These are phyloP conservation scores for Drosophila asahinai DNA, from an alignment of 1,140 invertebrate species.

Conservation along the genomic window DNA sequence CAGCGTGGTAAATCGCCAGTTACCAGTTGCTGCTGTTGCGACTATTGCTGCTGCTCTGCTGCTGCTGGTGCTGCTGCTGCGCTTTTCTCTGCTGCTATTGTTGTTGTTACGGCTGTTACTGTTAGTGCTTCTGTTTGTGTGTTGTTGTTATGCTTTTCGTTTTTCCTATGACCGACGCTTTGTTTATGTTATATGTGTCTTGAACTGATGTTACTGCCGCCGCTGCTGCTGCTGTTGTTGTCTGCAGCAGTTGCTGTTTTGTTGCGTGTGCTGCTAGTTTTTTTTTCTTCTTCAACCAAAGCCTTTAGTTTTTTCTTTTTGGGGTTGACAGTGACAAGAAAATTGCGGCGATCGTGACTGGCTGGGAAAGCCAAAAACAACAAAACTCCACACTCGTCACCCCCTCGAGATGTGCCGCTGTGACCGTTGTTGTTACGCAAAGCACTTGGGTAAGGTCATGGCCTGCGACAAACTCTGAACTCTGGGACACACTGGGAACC, in stretches of 20 bases:
- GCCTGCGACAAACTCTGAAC: conserved; percentile 15
- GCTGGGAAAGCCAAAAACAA: conserved; percentile 77
- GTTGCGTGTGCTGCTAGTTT: conserved; percentile 26
- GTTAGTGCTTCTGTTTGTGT: conserved; percentile 31
- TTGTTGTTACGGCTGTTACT: conserved; percentile 25
- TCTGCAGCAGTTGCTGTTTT: conserved; percentile 32
- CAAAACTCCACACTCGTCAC: conserved; percentile 26
- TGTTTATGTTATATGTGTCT: conserved; percentile 68
- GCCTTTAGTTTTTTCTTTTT: conserved; percentile 9
- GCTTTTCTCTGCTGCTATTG: neutral
- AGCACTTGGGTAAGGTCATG: conserved; percentile 68
- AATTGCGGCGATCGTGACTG: conserved; percentile 78
- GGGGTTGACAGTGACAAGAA: conserved; percentile 76
- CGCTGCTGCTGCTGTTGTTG: conserved; percentile 9
- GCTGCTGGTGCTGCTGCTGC: conserved; percentile 3
- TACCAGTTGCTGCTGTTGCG: conserved; percentile 34
- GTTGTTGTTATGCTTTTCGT: conserved; percentile 29
- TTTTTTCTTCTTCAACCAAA: conserved; percentile 3
- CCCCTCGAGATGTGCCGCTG: conserved; percentile 13
- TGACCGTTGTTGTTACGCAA: conserved; percentile 68
- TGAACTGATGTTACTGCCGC: conserved; percentile 41
- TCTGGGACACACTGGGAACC: conserved; percentile 13
- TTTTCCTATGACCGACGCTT: conserved; percentile 30
- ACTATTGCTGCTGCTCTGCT: conserved; percentile 25
- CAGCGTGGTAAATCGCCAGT: conserved; percentile 65